phyloP scores from a whole-genome alignment of 2,888 invertebrate species.

The Conistra vaccinii region DNA sequence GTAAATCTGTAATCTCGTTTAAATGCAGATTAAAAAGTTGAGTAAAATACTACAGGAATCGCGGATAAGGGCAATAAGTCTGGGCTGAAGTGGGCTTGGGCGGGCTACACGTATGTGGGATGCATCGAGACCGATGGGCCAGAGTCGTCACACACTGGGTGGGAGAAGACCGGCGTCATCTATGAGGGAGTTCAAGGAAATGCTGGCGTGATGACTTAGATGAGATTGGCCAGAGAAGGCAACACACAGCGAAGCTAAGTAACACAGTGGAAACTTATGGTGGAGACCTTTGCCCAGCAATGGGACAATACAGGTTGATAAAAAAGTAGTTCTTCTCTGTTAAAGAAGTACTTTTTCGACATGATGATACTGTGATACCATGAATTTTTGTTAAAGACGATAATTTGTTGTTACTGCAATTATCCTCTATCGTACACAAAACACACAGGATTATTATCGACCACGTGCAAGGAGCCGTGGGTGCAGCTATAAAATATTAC shows the following conservation, averaged over 20 bases:
- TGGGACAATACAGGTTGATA: background rate
- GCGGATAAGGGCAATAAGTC: no score
- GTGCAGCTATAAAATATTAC: conserved; percentile 21
- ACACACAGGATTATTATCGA: background rate
- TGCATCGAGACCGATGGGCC: background rate
- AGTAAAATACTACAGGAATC: no score
- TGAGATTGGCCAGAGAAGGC: background rate
- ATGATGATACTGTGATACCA: background rate
- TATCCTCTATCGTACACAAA: background rate
- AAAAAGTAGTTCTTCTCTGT: background rate
- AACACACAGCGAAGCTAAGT: background rate
- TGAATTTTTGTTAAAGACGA: background rate
- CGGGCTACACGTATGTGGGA: background rate
- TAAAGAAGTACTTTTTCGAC: background rate
- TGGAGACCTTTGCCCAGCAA: background rate
- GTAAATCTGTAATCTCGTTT: conserved; percentile 16
- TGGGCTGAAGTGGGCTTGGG: background rate
- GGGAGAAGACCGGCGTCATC: background rate
- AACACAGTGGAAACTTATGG: background rate
- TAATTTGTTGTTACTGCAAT: background rate
- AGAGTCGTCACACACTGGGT: background rate
- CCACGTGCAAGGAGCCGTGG: background rate
- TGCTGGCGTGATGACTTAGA: background rate
- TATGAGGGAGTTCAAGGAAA: background rate
- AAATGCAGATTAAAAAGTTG: conserved; percentile 14